Percentiles rank a stretch among this genome's conserved stretches.
Conservation (phyloP, 1,140 invertebrate genomes). For the Phthorimaea operculella region DNA sequence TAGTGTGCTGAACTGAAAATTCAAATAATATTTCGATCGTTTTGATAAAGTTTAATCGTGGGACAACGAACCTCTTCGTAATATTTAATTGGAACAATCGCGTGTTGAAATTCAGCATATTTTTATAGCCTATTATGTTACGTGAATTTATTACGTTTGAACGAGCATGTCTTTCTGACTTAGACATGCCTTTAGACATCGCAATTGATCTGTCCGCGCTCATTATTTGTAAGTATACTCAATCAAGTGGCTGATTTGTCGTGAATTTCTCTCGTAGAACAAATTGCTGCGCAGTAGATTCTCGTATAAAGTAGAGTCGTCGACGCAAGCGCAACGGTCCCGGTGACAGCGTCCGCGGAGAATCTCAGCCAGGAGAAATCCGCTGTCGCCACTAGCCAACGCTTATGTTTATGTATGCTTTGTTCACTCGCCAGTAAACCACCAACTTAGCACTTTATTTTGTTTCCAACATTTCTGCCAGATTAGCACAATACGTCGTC, state of each 20-base stretch:
- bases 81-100: too few species aligned
- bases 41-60: too few species aligned
- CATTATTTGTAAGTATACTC: too few species aligned
- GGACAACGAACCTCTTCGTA: too few species aligned
- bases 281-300: neutral
- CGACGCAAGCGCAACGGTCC: constrained; percentile 10
- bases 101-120: too few species aligned
- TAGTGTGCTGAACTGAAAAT: too few species aligned
- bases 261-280: neutral
- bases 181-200: too few species aligned
- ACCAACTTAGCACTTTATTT: neutral
- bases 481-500: neutral
- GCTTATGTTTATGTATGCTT: constrained; percentile 49
- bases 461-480: neutral
- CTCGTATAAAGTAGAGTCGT: constrained; percentile 1
- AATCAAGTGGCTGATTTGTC: neutral
- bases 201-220: too few species aligned
- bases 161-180: too few species aligned
- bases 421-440: constrained; percentile 11
- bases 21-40: too few species aligned
- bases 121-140: too few species aligned
- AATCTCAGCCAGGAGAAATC: constrained; percentile 55
- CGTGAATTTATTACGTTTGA: too few species aligned
- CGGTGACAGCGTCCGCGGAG: constrained; percentile 25
- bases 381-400: constrained; percentile 21